phyloP scores from a whole-genome alignment of 2,888 invertebrate species.

The Drosophila cognata region DNA sequence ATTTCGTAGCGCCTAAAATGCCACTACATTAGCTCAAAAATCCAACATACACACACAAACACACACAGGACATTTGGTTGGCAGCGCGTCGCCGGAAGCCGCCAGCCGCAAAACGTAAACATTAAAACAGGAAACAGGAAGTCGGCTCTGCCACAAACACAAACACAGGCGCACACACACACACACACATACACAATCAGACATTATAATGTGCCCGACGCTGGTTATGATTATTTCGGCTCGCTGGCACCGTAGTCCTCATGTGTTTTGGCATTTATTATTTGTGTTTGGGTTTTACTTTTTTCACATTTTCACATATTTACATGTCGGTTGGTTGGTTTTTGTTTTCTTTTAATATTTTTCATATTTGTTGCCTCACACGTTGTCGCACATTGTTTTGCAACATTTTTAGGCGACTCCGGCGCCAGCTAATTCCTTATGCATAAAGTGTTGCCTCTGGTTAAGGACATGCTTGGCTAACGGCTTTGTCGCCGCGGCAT shows the following conservation, averaged over 20 bases:
- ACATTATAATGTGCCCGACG: conserved; percentile 59
- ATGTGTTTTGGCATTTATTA: conserved; percentile 52
- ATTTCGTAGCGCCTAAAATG: conserved; percentile 72
- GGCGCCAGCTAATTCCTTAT: conserved; percentile 61
- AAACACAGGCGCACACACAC: conserved; percentile 38
- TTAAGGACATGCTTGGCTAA: conserved; percentile 19
- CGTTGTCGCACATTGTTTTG: conserved; percentile 48
- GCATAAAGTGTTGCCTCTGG: conserved; percentile 54
- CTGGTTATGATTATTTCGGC: conserved; percentile 77
- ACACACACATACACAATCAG: conserved; percentile 23
- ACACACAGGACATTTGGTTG: conserved; percentile 41
- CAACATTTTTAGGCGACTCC: conserved; percentile 40
- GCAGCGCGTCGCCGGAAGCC: conserved; percentile 46
- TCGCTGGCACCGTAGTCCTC: conserved; percentile 31
- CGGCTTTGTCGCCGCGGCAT: conserved; percentile 51
- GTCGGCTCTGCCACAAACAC: conserved; percentile 59
- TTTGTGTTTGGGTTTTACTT: conserved; percentile 36
- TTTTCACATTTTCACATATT: conserved; percentile 24
- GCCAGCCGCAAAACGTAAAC: conserved; percentile 73
- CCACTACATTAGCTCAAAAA: conserved; percentile 76
- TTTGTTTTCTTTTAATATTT: not conserved
- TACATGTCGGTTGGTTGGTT: conserved; percentile 2
- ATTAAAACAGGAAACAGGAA: conserved; percentile 78
- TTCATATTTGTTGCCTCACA: conserved; percentile 17
- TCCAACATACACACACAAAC: conserved; percentile 36